A percentile compares a stretch with the other conserved stretches of the same genome.
Conservation (phyloP, 2,888 invertebrate genomes). For the Hypsopygia costalis region DNA sequence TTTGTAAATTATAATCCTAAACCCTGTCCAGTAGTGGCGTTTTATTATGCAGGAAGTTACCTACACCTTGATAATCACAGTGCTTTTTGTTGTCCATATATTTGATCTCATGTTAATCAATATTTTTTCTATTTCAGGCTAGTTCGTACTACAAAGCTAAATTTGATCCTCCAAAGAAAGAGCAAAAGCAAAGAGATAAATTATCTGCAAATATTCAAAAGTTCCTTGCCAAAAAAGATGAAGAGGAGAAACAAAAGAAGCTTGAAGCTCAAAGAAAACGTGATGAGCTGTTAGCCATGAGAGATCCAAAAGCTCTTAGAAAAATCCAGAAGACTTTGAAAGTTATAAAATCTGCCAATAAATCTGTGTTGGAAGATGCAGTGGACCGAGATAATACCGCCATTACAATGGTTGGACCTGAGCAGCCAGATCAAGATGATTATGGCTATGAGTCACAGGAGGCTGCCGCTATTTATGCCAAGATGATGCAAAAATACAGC, state of each 20-base stretch:
- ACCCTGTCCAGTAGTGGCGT: too few species aligned
- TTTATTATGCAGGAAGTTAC: too few species aligned
- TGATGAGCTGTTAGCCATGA: conserved; percentile 82
- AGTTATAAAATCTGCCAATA: conserved; percentile 93
- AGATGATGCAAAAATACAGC: conserved; percentile 92
- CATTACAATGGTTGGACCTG: conserved; percentile 85
- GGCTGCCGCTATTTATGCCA: conserved; percentile 89
- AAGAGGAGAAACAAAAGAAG: conserved; percentile 86
- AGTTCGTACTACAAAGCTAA: conserved; percentile 86
- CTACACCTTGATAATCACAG: neutral
- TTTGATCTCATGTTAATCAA: too few species aligned
- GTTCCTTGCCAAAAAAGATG: conserved; percentile 90
- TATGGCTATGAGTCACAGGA: conserved; percentile 94
- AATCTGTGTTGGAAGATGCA: conserved; percentile 91
- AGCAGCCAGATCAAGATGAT: conserved; percentile 94
- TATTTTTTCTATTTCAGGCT: conserved; percentile 41
- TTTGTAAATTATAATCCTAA: neutral
- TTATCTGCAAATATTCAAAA: conserved; percentile 90
- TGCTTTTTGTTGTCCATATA: conserved; percentile 5
- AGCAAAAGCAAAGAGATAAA: conserved; percentile 82
- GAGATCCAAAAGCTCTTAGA: conserved; percentile 87
- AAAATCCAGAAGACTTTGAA: conserved; percentile 90
- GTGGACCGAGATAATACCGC: conserved; percentile 88
- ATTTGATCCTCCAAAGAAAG: conserved; percentile 91
- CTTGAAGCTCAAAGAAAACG: conserved; percentile 83